phyloP scores from a whole-genome alignment of 2,888 invertebrate genomes.

The Cryptocephalus moraei region DNA sequence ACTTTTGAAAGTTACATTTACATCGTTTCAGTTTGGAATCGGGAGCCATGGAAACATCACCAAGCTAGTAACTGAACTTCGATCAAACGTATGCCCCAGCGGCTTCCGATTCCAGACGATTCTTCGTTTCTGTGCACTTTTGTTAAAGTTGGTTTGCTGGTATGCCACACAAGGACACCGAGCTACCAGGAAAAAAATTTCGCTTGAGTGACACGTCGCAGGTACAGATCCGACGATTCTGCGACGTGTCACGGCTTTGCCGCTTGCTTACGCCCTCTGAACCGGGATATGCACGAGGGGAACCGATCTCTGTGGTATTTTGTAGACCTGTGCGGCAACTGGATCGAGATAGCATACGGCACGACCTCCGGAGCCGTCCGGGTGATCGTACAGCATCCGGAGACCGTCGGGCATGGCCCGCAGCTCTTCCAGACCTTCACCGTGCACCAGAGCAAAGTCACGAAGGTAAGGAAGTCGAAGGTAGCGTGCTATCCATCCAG shows the following conservation, averaged over 20 bases:
- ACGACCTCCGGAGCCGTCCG: conserved; percentile 91
- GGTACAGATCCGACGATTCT: too few relatives aligned
- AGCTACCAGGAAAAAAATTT: conserved; percentile 13
- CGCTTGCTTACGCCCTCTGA: too few relatives aligned
- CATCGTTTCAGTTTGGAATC: too few relatives aligned
- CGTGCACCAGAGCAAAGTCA: conserved; percentile 92
- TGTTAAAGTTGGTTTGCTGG: conserved; percentile 29
- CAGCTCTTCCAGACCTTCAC: conserved; percentile 97
- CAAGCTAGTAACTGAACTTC: too few relatives aligned
- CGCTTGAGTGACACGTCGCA: too few relatives aligned
- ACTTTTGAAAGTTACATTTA: too few relatives aligned
- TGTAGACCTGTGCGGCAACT: conserved; percentile 89
- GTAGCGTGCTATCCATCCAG: not conserved
- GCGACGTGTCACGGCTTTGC: too few relatives aligned
- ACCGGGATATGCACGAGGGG: too few relatives aligned
- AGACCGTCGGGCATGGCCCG: conserved; percentile 96
- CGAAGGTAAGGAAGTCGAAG: conserved; percentile 52
- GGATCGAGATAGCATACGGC: conserved; percentile 99
- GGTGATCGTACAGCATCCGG: conserved; percentile 97
- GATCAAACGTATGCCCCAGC: too few relatives aligned
- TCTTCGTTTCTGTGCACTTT: not conserved
- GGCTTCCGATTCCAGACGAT: not conserved
- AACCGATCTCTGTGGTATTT: too few relatives aligned
- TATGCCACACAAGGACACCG: conserved; percentile 39
- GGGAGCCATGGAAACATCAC: too few relatives aligned